A percentile compares a stretch with the other conserved stretches of the same genome.
phyloP scores from a whole-genome alignment of 2,797 vertebrate species.

The Myotis planiceps region DNA sequence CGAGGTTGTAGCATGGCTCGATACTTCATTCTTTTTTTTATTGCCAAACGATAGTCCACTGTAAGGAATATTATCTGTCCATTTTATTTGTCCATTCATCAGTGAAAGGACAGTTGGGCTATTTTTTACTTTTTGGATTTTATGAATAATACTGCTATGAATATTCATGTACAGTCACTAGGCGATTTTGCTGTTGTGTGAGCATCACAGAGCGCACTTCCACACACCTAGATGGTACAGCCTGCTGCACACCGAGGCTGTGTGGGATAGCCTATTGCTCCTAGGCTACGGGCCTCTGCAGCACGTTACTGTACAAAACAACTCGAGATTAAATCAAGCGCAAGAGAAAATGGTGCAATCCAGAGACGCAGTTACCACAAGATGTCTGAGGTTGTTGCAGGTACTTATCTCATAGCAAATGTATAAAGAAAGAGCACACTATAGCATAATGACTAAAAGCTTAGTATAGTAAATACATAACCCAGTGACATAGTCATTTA shows the following conservation, averaged over 20 bases:
- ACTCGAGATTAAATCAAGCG: not conserved
- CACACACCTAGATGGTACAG: not conserved
- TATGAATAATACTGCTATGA: not conserved
- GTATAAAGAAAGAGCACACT: not conserved
- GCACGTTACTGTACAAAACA: not conserved
- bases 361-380: not conserved
- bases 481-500: not conserved
- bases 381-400: not conserved
- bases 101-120: not conserved
- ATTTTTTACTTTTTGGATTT: not conserved
- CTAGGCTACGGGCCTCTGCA: no score
- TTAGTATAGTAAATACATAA: not conserved
- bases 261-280: not conserved
- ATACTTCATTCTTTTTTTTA: not conserved
- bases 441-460: not conserved
- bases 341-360: no score
- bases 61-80: not conserved
- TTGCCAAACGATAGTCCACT: not conserved
- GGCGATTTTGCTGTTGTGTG: rapidly evolving
- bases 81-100: not conserved
- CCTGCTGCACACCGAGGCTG: not conserved
- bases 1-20: not conserved
- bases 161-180: not conserved
- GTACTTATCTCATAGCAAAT: not conserved
- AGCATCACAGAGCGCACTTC: not conserved